Evolutionary conservation across 2,797 vertebrate species (phyloP).

Genomic region (Rousettus madagascariensis): DNA sequence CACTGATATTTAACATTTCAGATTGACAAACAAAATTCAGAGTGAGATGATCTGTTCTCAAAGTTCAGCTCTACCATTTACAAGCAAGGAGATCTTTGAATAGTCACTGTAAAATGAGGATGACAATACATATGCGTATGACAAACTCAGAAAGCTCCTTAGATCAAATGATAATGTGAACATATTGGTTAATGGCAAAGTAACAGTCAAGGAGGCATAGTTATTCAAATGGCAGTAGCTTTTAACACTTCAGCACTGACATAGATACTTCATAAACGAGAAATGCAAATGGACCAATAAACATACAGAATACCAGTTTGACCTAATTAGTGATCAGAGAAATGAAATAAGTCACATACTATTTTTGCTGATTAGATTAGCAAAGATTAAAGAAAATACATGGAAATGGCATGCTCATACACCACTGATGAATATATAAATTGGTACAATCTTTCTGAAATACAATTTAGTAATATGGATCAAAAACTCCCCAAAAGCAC

Average conservation of each 20-base stretch:
- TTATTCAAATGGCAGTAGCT: neutral
- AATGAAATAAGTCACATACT: neutral
- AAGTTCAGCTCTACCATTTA: neutral
- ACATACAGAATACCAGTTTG: neutral
- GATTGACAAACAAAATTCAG: constrained; percentile 7
- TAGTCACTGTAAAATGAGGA: neutral
- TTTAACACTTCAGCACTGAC: neutral
- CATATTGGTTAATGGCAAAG: neutral
- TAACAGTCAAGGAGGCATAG: neutral
- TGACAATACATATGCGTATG: fast-evolving
- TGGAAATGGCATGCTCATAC: neutral
- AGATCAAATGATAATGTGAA: neutral
- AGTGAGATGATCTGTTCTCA: neutral
- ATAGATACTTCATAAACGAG: neutral
- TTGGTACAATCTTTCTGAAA: neutral
- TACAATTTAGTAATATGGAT: neutral
- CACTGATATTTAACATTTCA: neutral
- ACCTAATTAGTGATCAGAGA: neutral
- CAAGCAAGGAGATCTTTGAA: neutral
- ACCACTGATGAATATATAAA: neutral
- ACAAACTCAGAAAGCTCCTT: neutral
- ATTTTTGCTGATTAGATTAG: neutral
- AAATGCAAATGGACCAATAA: neutral
- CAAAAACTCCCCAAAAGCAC: neutral
- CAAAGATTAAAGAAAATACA: constrained; percentile 34